Conservation (phyloP, 2,888 invertebrate species). For the Clivina fossor region DNA sequence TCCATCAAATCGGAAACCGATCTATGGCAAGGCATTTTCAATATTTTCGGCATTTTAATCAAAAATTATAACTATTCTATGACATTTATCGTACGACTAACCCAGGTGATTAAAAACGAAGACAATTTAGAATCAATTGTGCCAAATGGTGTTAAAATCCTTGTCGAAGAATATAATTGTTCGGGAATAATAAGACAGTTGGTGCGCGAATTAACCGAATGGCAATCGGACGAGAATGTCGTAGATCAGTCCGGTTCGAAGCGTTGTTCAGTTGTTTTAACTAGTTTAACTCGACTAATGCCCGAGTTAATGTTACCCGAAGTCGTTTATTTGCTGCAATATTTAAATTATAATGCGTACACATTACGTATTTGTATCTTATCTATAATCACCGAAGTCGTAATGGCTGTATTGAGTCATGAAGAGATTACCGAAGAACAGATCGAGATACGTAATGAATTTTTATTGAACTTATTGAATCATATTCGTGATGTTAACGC, state of each 20-base stretch:
- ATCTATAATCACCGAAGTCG: slow-evolving; percentile 78
- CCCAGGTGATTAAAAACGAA: slow-evolving; percentile 71
- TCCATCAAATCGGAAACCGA: slow-evolving; percentile 63
- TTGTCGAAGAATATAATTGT: slow-evolving; percentile 68
- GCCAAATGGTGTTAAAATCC: slow-evolving; percentile 69
- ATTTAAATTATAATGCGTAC: slow-evolving; percentile 54
- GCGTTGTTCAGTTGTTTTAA: slow-evolving; percentile 47
- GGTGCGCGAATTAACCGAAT: slow-evolving; percentile 72
- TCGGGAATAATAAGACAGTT: slow-evolving; percentile 73
- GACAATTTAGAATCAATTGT: slow-evolving; percentile 72
- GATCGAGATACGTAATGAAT: slow-evolving; percentile 72
- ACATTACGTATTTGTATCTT: slow-evolving; percentile 78
- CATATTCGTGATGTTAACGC: slow-evolving; percentile 85
- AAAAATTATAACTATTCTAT: slow-evolving; percentile 83
- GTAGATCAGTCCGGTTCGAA: slow-evolving; percentile 53
- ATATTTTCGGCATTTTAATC: slow-evolving; percentile 78
- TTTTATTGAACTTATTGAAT: slow-evolving; percentile 75
- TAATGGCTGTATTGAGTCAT: slow-evolving; percentile 70
- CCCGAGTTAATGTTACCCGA: slow-evolving; percentile 51
- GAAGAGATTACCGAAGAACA: slow-evolving; percentile 70
- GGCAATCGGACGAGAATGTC: slow-evolving; percentile 59
- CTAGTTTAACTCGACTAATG: slow-evolving; percentile 48
- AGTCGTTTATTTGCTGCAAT: slow-evolving; percentile 48
- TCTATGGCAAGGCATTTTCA: slow-evolving; percentile 69
- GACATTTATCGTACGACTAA: slow-evolving; percentile 72